Evolutionary conservation across 2,113 vertebrate species (phyloP).

Genomic region (Ifrita kowaldi): DNA sequence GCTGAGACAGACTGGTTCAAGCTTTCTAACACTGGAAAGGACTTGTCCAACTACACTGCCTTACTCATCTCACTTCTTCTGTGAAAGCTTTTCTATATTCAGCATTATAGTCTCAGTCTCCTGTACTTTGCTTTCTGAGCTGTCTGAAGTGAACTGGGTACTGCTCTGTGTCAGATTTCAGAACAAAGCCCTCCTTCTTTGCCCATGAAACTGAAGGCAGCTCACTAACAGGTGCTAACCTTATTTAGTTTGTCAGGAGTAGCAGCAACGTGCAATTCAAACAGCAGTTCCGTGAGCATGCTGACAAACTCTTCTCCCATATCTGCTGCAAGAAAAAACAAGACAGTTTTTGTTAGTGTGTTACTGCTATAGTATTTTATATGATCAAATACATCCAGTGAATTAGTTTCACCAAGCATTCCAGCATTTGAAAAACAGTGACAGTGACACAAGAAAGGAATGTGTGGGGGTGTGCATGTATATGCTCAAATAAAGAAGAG

Average conservation of each 20-base stretch:
- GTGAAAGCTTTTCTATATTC: background rate
- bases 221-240: constrained; percentile 66
- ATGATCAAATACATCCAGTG: background rate
- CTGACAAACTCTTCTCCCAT: constrained; percentile 88
- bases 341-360: background rate
- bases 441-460: background rate
- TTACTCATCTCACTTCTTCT: background rate
- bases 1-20: background rate
- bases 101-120: background rate
- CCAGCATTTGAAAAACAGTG: background rate
- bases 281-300: constrained; percentile 91
- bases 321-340: constrained; percentile 68
- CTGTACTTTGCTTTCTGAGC: background rate
- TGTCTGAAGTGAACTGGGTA: background rate
- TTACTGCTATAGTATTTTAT: background rate
- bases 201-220: background rate
- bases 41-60: background rate
- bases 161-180: background rate
- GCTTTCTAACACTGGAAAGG: background rate
- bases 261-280: constrained; percentile 94
- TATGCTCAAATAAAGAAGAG: background rate
- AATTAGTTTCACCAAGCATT: background rate
- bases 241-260: constrained; percentile 97
- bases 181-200: background rate
- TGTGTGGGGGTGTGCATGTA: background rate